Evolutionary conservation across 2,113 vertebrate species (phyloP), one percentile per base, ranked within the genome.

Genomic region (Malurus elegans): DNA sequence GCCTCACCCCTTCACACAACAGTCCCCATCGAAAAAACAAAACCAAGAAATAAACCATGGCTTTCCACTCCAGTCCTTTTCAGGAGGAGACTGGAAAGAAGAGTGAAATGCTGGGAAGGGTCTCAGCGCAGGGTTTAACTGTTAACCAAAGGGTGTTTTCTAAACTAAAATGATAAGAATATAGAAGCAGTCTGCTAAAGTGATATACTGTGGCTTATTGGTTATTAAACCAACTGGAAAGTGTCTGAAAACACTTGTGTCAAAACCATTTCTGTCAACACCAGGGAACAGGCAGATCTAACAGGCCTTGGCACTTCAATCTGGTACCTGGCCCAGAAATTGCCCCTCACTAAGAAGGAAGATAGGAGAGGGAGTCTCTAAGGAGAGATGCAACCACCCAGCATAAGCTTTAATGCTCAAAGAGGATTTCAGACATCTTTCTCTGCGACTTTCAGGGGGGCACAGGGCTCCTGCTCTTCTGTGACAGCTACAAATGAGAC

Each of bases 1-100:
- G 98, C 93, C 99, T 98, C 79, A 99, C 98, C 78, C 99, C 99
- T 99, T 97, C 38, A 97, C 81, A 47, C 80, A 80, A 78, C 84
- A 96, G 93, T 72, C 58, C 94, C 96, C 96, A 78, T 91, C 90
- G 89, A 90, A 79, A 81, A 90, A 79, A 81, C 95, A 93, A 90
- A 86, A 95, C 48, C 53, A 90, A 79, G 47, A 90, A 96, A 91
- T 88, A 93, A 97, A 95, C 79, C 86, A 96, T 95, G 80, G 76
- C 54, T 97, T 95, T 87, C 89, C 67, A 79, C 50, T 94, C 80
- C 92, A 86, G 72, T 50, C 72, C 73, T 58, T 61, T 48, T 47
- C 60, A 83, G 62, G 20, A 72, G 44, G 92, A 89, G 60, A 70
- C 58, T 85, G 69, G 47, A 65, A 72, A 89, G 70, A 75, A 79